Evolutionary conservation across 1,140 invertebrate genomes (phyloP), one percentile per base, ranked within the genome.

Genomic region (Rhynchophorus ferrugineus): DNA sequence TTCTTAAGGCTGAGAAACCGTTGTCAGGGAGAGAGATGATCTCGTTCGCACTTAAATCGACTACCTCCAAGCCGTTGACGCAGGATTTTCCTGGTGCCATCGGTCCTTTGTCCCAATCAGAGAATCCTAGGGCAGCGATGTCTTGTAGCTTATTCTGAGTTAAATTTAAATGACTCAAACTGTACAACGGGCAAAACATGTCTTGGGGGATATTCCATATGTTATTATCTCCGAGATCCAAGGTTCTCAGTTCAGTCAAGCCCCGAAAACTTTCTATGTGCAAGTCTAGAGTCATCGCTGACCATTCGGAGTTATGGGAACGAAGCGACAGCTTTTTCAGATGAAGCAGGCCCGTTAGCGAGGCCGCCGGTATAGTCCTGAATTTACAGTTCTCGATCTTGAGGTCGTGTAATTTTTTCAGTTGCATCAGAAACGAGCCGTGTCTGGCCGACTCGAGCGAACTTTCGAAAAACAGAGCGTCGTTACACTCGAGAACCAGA

Each of bases 301-400:
- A 85, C 85, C 86, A 87, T 63, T 89, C 85, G 56, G 80, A 82
- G 65, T 89, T 89, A 64, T 81, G 80, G 33, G 86, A 89, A 13
- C 82, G 78, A 54, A 91, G 68, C 2, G 79, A 76, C 14, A 91
- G 69, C 42, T 75, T 76, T 45, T 79, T 78, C 3, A 91, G 70
- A 59, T 84, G 79, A 53, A 73, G 73, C 24, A 87, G 76, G 37
- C 80, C 75, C 24, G 77, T 68, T 59, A 91, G 81, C 18, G 80
- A 81, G 36, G 77, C 76, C 24, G 77, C 73, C 8, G 85, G 83
- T 54, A 91, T 73, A 62, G 81, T 77, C 8, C 82, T 75, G 60
- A 91, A 82, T 70, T 88, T 88, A 69, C 89, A 91, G 61, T 80
- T 79, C 60, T 89, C 85, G 50, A 91, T 76, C 38, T 77, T 72